These are phyloP conservation scores for Scyliorhinus canicula DNA, from an alignment of 2,797 vertebrate species.

Conservation along the genomic window DNA sequence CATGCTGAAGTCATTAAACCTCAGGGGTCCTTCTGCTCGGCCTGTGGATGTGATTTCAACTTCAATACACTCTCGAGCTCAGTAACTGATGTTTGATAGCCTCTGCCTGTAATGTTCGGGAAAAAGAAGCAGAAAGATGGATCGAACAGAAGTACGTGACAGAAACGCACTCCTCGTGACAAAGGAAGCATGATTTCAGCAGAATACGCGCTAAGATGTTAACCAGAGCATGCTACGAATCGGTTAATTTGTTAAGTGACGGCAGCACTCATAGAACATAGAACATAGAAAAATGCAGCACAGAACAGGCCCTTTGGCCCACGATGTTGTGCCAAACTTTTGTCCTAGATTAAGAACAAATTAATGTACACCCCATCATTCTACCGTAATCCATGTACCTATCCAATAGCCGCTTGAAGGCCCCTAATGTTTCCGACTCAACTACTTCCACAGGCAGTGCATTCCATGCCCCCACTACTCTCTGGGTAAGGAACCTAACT, in stretches of 20 bases:
- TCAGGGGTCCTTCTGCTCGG: not conserved
- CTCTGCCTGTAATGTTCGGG: not conserved
- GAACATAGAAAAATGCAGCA: too few species aligned
- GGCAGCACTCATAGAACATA: too few species aligned
- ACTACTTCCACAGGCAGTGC: too few species aligned
- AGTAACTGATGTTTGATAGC: not conserved
- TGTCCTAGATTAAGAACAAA: too few species aligned
- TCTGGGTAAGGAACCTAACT: too few species aligned
- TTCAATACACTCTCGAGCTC: not conserved
- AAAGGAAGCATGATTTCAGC: not conserved
- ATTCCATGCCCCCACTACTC: too few species aligned
- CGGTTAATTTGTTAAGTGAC: not conserved
- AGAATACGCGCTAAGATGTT: not conserved
- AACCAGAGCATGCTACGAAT: not conserved
- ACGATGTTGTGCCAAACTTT: too few species aligned
- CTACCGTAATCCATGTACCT: too few species aligned
- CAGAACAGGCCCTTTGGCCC: too few species aligned
- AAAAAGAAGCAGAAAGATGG: not conserved
- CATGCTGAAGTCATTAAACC: not conserved
- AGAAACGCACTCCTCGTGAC: not conserved
- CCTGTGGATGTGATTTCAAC: not conserved
- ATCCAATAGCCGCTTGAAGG: too few species aligned
- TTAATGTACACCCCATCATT: too few species aligned
- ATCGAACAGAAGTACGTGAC: not conserved
- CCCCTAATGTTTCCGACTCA: too few species aligned